A percentile compares a stretch with the other conserved stretches of the same genome.
These are phyloP conservation scores for Oreohelix idahoensis DNA, from an alignment of 1,140 invertebrate genomes.

Conservation along the genomic window DNA sequence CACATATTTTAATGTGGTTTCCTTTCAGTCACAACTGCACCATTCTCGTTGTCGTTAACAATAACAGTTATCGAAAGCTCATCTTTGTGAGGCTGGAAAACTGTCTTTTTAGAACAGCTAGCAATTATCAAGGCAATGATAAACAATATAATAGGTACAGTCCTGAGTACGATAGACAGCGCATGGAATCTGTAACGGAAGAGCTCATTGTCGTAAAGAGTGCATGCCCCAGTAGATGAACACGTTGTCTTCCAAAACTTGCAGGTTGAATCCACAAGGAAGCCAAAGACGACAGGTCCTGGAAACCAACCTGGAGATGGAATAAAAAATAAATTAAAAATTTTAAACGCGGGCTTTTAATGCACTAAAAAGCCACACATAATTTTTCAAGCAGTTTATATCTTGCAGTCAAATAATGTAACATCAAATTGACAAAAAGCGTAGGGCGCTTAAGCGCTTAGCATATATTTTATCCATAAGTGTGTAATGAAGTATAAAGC, in stretches of 20 bases:
- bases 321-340: too few relatives aligned
- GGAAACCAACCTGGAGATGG: constrained; percentile 51
- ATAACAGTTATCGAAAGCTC: not conserved
- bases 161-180: not conserved
- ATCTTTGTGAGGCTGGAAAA: constrained; percentile 3
- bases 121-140: not conserved
- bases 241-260: constrained; percentile 45
- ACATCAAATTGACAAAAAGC: too few relatives aligned
- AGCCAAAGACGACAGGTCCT: constrained; percentile 55
- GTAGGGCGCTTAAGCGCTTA: too few relatives aligned
- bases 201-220: constrained; percentile 44
- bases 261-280: constrained; percentile 53
- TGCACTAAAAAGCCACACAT: too few relatives aligned
- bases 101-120: not conserved
- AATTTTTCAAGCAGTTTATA: too few relatives aligned
- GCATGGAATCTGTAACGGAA: constrained; percentile 25
- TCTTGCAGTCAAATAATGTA: too few relatives aligned
- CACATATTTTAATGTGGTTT: too few relatives aligned
- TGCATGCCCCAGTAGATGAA: constrained; percentile 43
- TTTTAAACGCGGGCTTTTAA: too few relatives aligned
- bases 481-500: too few relatives aligned
- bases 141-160: not conserved
- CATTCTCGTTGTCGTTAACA: not conserved
- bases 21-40: too few relatives aligned
- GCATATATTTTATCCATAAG: too few relatives aligned